Base-by-base conservation (phyloP, 2,797 vertebrate species). In the Clarias pachynema region DNA sequence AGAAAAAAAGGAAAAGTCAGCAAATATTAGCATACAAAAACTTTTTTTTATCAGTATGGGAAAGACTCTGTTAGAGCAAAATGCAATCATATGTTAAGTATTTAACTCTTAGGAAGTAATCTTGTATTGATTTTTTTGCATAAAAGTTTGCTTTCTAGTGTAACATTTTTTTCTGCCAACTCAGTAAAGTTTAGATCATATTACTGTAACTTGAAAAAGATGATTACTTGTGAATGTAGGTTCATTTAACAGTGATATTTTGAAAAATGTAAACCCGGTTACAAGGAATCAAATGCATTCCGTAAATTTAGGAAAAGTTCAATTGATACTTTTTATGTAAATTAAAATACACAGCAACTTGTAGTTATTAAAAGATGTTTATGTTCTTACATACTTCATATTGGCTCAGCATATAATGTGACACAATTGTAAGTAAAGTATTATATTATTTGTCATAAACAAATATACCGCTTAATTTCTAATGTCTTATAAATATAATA, bases 1-100 rank as follows among this genome's bases (percentile, higher is more conserved):
- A 63, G 84, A 86, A 82, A 82, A 86, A 60, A 16, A 37, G 37
- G 1, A 24, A 66, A 81, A 5, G 9, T 81, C n/a, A 79, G 57
- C 18, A 65, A 12, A 40, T 4, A 15, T 66, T 49, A 12, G 44
- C 44, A 49, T 49, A 12, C 44, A 9, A 44, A 49, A 8, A 26
- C 9, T 37, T 60, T 79, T 31, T 14, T 44, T 16, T 44, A 44
- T 37, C 34, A 40, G 5, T 77, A 75, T 57, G 5, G 22, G 16
- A 5, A 37, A 16, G 4, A 77, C 1, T 57, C 18, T 31, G 15
- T 57, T 29, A 77, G 18, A 77, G 53, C 49, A 24, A 60, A 24
- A 60, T 24, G 24, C 31, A 37, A 34, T 31, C 18, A 53, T 7
- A 40, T 40, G 20, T 44, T 44, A 7, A 72, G 24, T 3, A 73